These are phyloP conservation scores for Griposia aprilina DNA, from an alignment of 2,888 invertebrate genomes.

Conservation along the genomic window DNA sequence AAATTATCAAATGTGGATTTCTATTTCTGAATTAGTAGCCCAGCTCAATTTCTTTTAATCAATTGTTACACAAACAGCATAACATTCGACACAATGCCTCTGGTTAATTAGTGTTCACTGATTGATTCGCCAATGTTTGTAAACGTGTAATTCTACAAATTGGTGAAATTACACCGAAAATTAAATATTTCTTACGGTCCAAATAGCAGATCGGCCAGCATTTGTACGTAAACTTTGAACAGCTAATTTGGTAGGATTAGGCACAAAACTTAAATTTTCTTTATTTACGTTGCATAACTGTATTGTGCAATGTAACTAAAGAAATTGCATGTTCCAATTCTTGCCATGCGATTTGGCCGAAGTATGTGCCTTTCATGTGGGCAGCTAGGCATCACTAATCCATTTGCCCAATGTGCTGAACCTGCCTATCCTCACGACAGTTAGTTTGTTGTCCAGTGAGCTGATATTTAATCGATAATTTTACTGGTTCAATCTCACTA, in stretches of 20 bases:
- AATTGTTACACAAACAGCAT: background rate
- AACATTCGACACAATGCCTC: background rate
- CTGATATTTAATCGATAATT: background rate
- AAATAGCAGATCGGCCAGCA: constrained; percentile 50
- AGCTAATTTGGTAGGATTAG: constrained; percentile 17
- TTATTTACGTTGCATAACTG: no score
- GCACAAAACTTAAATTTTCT: background rate
- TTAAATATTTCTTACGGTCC: constrained; percentile 50
- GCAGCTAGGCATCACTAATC: background rate
- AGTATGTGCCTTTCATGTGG: background rate
- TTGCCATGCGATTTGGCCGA: background rate
- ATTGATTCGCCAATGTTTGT: constrained; percentile 35
- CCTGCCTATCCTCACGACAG: background rate
- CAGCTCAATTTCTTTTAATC: background rate
- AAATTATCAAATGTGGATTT: background rate
- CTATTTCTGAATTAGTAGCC: background rate
- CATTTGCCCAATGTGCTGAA: background rate
- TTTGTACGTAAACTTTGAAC: constrained; percentile 42
- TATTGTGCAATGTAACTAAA: constrained; percentile 1
- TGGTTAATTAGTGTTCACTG: constrained; percentile 20
- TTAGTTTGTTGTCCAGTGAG: background rate
- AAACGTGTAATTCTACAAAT: constrained; percentile 33
- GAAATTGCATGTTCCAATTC: constrained; percentile 6
- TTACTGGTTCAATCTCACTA: background rate
- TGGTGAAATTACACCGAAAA: constrained; percentile 43